Conservation (phyloP, 2,888 invertebrate species). For the Yponomeuta malinellus region DNA sequence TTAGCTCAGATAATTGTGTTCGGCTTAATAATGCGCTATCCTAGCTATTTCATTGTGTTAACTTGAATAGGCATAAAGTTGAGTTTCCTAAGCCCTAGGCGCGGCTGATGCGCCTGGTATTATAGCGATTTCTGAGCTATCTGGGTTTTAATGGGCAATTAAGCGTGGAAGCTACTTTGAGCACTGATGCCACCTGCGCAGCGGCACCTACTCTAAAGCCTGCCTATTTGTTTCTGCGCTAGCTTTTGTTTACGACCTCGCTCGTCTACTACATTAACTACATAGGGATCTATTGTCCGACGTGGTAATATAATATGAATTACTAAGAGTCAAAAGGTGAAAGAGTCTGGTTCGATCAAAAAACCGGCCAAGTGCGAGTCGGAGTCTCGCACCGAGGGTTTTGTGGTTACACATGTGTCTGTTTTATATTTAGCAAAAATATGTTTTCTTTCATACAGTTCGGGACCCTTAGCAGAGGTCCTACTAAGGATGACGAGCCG, state of each 20-base stretch:
- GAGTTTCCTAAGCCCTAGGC: conserved; percentile 13
- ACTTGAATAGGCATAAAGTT: conserved; percentile 43
- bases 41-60: conserved; percentile 65
- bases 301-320: too few relatives aligned
- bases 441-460: too few relatives aligned
- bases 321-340: too few relatives aligned
- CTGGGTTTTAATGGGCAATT: conserved; percentile 61
- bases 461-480: too few relatives aligned
- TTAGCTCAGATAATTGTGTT: conserved; percentile 64
- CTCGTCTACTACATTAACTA: not conserved
- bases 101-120: conserved; percentile 21
- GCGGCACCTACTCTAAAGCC: conserved; percentile 16
- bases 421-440: too few relatives aligned
- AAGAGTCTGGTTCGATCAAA: too few relatives aligned
- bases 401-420: too few relatives aligned
- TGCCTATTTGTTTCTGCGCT: not conserved
- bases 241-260: not conserved
- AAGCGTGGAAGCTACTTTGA: conserved; percentile 25
- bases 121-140: conserved; percentile 52
- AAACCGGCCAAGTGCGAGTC: too few relatives aligned
- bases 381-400: too few relatives aligned
- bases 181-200: conserved; percentile 38
- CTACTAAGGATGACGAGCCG: too few relatives aligned
- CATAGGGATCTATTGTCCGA: too few relatives aligned
- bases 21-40: conserved; percentile 56